Evolutionary conservation across 2,888 invertebrate species (phyloP), one percentile per base, ranked within the genome.

Genomic region (Harmothoe impar): DNA sequence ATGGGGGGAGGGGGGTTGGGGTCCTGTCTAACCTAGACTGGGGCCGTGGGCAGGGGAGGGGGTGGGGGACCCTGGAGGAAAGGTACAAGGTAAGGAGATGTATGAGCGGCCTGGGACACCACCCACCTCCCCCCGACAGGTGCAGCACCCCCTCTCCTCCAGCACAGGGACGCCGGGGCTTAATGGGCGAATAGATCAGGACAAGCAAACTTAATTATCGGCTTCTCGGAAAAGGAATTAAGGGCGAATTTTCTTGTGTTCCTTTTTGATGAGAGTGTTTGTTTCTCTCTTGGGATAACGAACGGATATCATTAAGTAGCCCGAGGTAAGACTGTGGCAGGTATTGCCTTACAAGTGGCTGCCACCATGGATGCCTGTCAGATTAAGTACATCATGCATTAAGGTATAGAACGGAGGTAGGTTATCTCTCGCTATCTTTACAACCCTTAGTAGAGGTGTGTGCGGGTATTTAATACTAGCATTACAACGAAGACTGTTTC

Each of bases 191-290:
- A 35, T 33, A 81, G 81, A 81, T 81, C 35, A 81, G 81, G 81
- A 20, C 20, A 33, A 25, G 81, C 43, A 81, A 81, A 81, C 81
- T 81, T 81, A 81, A 81, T 81, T 35, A 81, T 81, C 81, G 81
- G 81, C n/a, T 81, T 81, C 81, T 43, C 81, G 12, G 35, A 15
- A 81, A 43, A n/a, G 7, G 81, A 81, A 81, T 81, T 81, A 81
- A 81, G 20, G 81, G n/a, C 29, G 25, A 25, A n/a, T 77, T 25
- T 77, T 77, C 17, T 77, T 29, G 17, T 29, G 77, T 77, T 77
- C 29, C 62, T 77, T n/a, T n/a, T 62, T 62, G 7, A n/a, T n/a
- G 62, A n/a, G 62, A n/a, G 62, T 62, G 62, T 62, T 10, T 17
- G 54, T 52, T 52, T 52, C 12, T 17, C 17, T 52, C 54, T 52